Conservation (phyloP, 37 sponge, comb jelly and placozoan species). For the Mnemiopsis leidyi region DNA sequence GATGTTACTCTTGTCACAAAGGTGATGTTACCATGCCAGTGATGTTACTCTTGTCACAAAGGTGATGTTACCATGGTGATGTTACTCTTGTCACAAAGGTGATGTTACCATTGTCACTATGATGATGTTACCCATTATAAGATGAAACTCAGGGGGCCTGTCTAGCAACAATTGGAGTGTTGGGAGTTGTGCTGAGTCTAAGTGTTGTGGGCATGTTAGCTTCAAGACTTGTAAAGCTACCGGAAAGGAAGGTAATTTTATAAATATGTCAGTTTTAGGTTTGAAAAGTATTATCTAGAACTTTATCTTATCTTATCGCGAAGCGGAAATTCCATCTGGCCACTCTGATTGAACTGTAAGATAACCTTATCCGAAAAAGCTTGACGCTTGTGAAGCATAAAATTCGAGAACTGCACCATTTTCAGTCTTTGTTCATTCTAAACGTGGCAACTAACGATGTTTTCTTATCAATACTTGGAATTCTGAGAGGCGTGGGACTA, state of each 20-base stretch:
- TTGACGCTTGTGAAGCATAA: neutral
- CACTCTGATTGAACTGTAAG: neutral
- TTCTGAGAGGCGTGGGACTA: neutral
- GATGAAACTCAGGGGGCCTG: neutral
- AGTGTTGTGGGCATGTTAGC: neutral
- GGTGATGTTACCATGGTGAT: too few species aligned
- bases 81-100: too few species aligned
- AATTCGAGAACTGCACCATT: too few species aligned
- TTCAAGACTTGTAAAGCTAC: neutral
- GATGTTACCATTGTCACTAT: too few species aligned
- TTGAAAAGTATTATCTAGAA: neutral
- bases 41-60: too few species aligned
- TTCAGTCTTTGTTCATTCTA: slow-evolving; percentile 46
- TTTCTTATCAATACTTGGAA: neutral
- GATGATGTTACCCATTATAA: too few species aligned
- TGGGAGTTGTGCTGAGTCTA: neutral
- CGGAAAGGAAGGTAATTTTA: neutral
- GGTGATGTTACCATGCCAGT: too few species aligned
- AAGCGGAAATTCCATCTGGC: neutral
- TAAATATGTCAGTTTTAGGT: neutral
- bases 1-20: too few species aligned
- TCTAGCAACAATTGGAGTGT: neutral
- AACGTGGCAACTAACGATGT: slow-evolving; percentile 2
- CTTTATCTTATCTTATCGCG: neutral
- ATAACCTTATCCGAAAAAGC: neutral